Base-by-base conservation (phyloP, 1,140 invertebrate species). In the Muscidifurax raptorellus region DNA sequence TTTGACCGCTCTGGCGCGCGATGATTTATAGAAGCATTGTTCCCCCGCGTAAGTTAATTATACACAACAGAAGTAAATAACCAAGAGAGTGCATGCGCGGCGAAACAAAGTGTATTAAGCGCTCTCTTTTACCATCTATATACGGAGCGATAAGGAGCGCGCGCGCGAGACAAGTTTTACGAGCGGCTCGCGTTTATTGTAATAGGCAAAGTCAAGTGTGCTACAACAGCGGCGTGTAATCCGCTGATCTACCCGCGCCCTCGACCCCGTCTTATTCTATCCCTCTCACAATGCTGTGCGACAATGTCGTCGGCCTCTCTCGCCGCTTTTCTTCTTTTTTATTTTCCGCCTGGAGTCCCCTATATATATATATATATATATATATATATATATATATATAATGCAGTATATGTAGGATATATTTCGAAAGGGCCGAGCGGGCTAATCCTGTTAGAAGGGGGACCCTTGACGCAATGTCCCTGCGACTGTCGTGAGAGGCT, bases 21-120 rank as follows among this genome's bases (percentile, higher is more conserved):
- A 85, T 81, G 79, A 85, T 85, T 85, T 85, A 85, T 82, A 40
- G 15, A 59, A n/a, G 79, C 74, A 85, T 85, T 85, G 84, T 85
- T 82, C 78, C 72, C 64, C 75, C 52, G 47, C 78, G 13, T 66
- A 72, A 74, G 47, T 84, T 84, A 80, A 84, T 84, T 84, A 47
- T 84, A 84, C 69, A 80, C 69, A 80, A 80, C 67, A 71, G 44
- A 52, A 71, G 66, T 52, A 77, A 78, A 77, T 32, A 83, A 77
- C 81, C 3, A 6, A 13, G n/a, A n/a, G 44, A 25, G 36, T 9
- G 59, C 18, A 52, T n/a, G 13, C 15, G 30, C 72, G 52, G 25
- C 64, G 32, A 76, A 66, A 82, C 81, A 82, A 82, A 76, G 81
- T 76, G 81, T 67, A 82, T 82, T 82, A 59, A 82, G 52, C 27